Evolutionary conservation across 1,140 invertebrate genomes (phyloP).

Genomic region (Caenorhabditis tropicalis): DNA sequence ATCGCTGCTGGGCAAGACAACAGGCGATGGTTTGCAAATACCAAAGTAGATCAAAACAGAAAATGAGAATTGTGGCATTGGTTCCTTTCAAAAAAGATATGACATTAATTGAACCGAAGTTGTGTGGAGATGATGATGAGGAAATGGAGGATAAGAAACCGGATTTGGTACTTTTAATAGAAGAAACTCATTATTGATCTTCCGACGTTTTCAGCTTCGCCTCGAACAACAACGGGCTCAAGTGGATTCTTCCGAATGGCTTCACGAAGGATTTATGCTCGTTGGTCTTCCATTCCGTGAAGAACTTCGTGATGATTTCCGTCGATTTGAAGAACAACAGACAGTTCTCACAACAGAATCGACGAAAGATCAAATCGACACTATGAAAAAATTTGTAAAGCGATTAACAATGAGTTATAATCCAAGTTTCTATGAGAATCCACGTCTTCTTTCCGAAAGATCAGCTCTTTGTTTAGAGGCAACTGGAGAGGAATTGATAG

Average conservation of each 20-base stretch:
- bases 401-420: slow-evolving; percentile 4
- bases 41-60: slow-evolving; percentile 10
- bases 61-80: slow-evolving; percentile 13
- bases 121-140: neutral
- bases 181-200: neutral
- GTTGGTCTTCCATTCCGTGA: slow-evolving; percentile 21
- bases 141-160: slow-evolving; percentile 28
- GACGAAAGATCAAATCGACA: neutral
- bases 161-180: neutral
- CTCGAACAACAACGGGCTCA: slow-evolving; percentile 22
- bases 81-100: slow-evolving; percentile 38
- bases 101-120: neutral
- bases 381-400: slow-evolving; percentile 11
- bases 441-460: slow-evolving; percentile 23
- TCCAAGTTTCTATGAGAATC: slow-evolving; percentile 31
- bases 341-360: neutral
- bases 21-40: slow-evolving; percentile 21
- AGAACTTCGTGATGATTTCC: slow-evolving; percentile 8
- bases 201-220: neutral
- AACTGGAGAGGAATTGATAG: slow-evolving; percentile 6
- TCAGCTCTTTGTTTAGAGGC: slow-evolving; percentile 12
- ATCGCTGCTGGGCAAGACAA: neutral
- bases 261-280: slow-evolving; percentile 31
- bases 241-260: slow-evolving; percentile 22
- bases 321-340: neutral